Evolutionary conservation across 2,888 invertebrate species (phyloP).

Genomic region (Dasysyrphus albostriatus): DNA sequence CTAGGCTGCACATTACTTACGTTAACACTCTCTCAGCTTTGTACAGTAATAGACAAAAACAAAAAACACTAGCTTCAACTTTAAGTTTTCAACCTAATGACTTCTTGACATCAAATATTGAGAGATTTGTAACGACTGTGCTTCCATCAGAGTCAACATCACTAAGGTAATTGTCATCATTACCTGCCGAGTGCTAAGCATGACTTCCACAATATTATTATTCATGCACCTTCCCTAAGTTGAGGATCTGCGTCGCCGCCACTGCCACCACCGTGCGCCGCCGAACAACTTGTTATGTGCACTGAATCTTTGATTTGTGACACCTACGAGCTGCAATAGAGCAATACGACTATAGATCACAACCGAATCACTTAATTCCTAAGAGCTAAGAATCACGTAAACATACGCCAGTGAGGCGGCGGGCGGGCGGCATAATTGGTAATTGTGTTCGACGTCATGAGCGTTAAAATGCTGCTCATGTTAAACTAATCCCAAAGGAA

Average conservation of each 20-base stretch:
- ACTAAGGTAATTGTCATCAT: constrained; percentile 68
- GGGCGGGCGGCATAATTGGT: constrained; percentile 43
- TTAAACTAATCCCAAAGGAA: constrained; percentile 34
- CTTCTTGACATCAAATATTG: constrained; percentile 74
- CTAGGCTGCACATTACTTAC: constrained; percentile 58
- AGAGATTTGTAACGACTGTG: constrained; percentile 68
- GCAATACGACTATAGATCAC: constrained; percentile 48
- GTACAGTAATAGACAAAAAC: not conserved
- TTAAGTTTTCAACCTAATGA: constrained; percentile 67
- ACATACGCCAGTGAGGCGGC: constrained; percentile 6
- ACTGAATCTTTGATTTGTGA: constrained; percentile 74
- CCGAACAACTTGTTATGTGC: constrained; percentile 5
- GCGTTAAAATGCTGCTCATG: constrained; percentile 52
- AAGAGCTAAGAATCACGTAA: constrained; percentile 66
- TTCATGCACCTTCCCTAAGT: constrained; percentile 40
- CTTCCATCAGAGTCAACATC: constrained; percentile 71
- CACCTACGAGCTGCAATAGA: constrained; percentile 62
- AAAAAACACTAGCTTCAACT: constrained; percentile 6
- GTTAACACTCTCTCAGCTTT: constrained; percentile 50
- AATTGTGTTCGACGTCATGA: constrained; percentile 67
- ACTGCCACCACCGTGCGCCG: not conserved
- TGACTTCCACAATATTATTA: constrained; percentile 47
- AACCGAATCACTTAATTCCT: constrained; percentile 41
- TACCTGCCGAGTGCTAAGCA: constrained; percentile 55
- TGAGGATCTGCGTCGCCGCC: constrained; percentile 27